Evolutionary conservation across 1,140 invertebrate species (phyloP), one percentile per base, ranked within the genome.

Genomic region (Nasonia giraulti): DNA sequence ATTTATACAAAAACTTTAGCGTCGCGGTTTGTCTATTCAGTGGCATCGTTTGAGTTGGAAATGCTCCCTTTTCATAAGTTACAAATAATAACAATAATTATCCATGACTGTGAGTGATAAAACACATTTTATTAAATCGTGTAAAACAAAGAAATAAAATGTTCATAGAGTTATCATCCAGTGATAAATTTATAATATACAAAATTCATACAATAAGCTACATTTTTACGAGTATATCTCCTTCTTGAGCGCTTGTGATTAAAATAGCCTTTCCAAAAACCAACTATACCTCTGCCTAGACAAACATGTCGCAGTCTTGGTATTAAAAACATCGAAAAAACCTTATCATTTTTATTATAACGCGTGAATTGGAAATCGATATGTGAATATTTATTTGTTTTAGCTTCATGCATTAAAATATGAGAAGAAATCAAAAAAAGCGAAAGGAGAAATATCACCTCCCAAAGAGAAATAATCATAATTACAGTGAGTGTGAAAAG

Each of bases 261-360:
- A 94, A 96, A 96, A 95, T 95, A 96, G 92, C 95, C 95, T 93
- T 94, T 96, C 95, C 95, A 96, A 94, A 94, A 95, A 92, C 95
- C 95, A 94, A 96, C 95, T 93, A 95, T 95, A 94, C 94, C 94
- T 94, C 94, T 96, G 92, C 94, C 92, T 93, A 95, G 92, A 93
- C 91, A 93, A 92, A 92, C 91, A 85, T 92, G 91, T 90, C 89
- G 89, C 87, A 91, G 87, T 88, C 87, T 89, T 85, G 89, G 89
- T 85, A 88, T 87, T 86, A 89, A 86, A 87, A 90, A 86, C 86
- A 87, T 90, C 7, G 79, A 88, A 87, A 85, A 85, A 68, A 85
- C 82, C 7, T 87, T 75, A 69, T 85, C 50, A 75, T 27, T 68
- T 37, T 37, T 37, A 69, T 82, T 82, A 79, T 55, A 55, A 69